phyloP scores from a whole-genome alignment of 2,113 vertebrate species.

The Empidonax alnorum region DNA sequence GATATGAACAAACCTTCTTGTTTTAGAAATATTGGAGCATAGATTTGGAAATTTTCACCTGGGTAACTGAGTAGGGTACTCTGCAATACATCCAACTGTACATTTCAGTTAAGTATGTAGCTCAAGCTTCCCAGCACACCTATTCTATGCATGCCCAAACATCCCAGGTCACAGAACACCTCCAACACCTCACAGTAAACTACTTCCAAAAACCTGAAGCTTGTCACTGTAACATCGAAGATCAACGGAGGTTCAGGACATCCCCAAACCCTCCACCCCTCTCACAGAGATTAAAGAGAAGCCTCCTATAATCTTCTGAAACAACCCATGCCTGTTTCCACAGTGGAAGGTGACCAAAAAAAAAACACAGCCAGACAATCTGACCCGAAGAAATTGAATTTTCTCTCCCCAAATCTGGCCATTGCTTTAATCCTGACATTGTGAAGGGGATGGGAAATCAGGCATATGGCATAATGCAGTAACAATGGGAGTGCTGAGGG shows the following conservation, averaged over 20 bases:
- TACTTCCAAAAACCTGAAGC: neutral
- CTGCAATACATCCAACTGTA: neutral
- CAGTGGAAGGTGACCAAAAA: neutral
- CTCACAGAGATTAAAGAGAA: neutral
- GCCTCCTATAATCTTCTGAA: neutral
- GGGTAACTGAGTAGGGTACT: neutral
- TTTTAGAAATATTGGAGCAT: neutral
- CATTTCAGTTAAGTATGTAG: neutral
- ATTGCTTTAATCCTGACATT: constrained; percentile 31
- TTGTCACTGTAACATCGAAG: neutral
- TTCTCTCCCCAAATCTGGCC: neutral
- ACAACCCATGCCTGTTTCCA: neutral
- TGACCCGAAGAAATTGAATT: constrained; percentile 24
- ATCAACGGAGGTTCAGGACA: neutral
- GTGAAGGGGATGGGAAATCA: neutral
- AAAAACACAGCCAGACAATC: neutral
- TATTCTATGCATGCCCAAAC: neutral
- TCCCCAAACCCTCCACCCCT: neutral
- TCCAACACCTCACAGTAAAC: neutral
- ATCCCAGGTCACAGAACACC: neutral
- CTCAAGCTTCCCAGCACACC: neutral
- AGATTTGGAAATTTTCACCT: neutral
- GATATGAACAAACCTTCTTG: neutral
- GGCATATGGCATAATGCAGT: neutral
- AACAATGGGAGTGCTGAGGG: neutral